Conservation (phyloP, 2,888 invertebrate genomes). For the Dioctria linearis region DNA sequence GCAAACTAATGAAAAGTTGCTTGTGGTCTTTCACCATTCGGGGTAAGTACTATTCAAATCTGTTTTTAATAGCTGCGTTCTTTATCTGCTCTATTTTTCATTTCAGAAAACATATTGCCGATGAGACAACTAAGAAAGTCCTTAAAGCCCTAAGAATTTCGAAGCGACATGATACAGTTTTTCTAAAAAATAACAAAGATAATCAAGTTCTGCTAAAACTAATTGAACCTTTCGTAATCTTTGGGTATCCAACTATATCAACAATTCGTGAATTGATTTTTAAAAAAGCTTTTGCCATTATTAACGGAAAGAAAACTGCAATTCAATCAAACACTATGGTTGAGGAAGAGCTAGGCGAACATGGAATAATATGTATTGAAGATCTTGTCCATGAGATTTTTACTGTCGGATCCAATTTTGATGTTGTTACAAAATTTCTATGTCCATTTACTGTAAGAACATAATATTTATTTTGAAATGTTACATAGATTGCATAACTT, state of each 20-base stretch:
- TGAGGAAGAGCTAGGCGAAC: constrained; percentile 68
- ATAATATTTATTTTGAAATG: background rate
- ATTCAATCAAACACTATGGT: constrained; percentile 70
- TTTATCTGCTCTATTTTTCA: background rate
- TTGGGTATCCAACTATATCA: constrained; percentile 67
- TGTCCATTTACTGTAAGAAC: constrained; percentile 69
- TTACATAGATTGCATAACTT: background rate
- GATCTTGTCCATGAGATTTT: constrained; percentile 70
- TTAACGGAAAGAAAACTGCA: constrained; percentile 67
- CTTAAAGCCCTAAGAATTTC: constrained; percentile 65
- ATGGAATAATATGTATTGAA: constrained; percentile 70
- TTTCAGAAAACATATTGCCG: constrained; percentile 67
- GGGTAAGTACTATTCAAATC: constrained; percentile 60
- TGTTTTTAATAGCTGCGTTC: too few relatives aligned
- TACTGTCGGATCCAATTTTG: constrained; percentile 69
- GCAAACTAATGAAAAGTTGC: constrained; percentile 65
- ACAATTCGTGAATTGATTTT: constrained; percentile 69
- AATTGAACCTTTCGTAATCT: constrained; percentile 70
- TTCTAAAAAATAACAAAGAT: constrained; percentile 68
- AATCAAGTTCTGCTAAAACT: constrained; percentile 67
- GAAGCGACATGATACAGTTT: constrained; percentile 66
- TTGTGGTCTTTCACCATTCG: constrained; percentile 69
- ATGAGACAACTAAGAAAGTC: constrained; percentile 66
- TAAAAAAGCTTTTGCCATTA: constrained; percentile 69
- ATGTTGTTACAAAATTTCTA: constrained; percentile 65